Conservation (phyloP, 2,888 invertebrate species). For the Tipula unca region DNA sequence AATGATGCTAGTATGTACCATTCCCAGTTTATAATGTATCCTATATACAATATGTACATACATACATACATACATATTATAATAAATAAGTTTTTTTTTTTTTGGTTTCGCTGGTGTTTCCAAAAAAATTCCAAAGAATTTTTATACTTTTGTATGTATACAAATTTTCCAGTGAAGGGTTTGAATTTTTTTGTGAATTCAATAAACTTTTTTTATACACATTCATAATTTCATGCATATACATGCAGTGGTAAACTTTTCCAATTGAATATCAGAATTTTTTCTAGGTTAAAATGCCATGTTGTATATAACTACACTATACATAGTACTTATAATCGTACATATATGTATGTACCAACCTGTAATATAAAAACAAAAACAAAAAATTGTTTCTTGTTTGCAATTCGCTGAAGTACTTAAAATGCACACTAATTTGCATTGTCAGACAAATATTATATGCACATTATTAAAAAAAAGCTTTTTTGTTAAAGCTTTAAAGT, state of each 20-base stretch:
- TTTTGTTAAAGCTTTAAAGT: neutral
- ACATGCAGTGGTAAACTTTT: neutral
- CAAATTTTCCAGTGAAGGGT: neutral
- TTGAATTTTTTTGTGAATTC: neutral
- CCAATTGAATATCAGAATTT: neutral
- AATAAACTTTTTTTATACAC: neutral
- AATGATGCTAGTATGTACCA: neutral
- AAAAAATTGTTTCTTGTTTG: neutral
- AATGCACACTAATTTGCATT: neutral
- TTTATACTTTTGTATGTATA: no score
- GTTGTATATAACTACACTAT: no score
- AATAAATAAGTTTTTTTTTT: neutral
- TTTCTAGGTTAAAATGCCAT: neutral
- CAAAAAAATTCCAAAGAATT: neutral
- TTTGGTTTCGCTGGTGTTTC: neutral
- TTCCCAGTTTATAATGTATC: neutral
- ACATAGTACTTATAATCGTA: neutral
- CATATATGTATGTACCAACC: no score
- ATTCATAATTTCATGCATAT: neutral
- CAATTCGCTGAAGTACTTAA: neutral
- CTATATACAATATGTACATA: neutral
- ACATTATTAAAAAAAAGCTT: neutral
- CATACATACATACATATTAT: neutral
- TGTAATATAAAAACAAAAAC: neutral
- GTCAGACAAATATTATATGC: neutral